Percentiles rank a stretch among this genome's conserved stretches.
Conservation (phyloP, 1,140 invertebrate species). For the Aphelinus certus region DNA sequence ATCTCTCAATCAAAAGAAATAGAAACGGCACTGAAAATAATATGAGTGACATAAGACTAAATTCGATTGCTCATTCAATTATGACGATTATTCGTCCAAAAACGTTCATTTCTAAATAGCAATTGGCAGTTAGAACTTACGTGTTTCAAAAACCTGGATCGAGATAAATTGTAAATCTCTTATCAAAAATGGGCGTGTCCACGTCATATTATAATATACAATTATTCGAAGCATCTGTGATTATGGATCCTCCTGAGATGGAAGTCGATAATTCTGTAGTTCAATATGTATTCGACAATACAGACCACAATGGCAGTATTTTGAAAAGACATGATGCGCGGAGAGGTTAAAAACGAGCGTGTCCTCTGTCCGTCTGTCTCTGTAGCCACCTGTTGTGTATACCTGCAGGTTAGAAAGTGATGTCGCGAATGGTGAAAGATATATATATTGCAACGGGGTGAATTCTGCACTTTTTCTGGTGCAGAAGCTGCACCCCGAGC, state of each 20-base stretch:
- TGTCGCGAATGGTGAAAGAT: no score
- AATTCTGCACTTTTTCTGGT: no score
- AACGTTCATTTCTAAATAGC: conserved; percentile 54
- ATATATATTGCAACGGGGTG: no score
- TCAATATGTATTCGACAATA: conserved; percentile 57
- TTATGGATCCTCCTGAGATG: conserved; percentile 45
- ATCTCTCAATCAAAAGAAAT: conserved; percentile 7
- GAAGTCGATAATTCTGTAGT: conserved; percentile 45
- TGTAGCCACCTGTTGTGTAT: no score
- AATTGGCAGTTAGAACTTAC: conserved; percentile 53
- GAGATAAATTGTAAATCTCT: conserved; percentile 53
- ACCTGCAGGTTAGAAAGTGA: no score
- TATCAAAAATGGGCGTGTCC: conserved; percentile 50
- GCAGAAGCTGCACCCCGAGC: no score
- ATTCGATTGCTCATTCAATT: conserved; percentile 50
- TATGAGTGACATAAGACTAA: conserved; percentile 45
- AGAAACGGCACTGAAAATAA: conserved; percentile 40
- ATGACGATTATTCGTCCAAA: conserved; percentile 52
- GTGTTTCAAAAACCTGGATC: conserved; percentile 52
- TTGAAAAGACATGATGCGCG: conserved; percentile 30
- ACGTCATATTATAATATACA: conserved; percentile 53
- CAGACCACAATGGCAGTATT: conserved; percentile 51
- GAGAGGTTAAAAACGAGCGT: no score
- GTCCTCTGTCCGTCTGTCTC: no score
- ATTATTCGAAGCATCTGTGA: conserved; percentile 56